phyloP scores from a whole-genome alignment of 2,797 vertebrate genomes.

The Salmo trutta region DNA sequence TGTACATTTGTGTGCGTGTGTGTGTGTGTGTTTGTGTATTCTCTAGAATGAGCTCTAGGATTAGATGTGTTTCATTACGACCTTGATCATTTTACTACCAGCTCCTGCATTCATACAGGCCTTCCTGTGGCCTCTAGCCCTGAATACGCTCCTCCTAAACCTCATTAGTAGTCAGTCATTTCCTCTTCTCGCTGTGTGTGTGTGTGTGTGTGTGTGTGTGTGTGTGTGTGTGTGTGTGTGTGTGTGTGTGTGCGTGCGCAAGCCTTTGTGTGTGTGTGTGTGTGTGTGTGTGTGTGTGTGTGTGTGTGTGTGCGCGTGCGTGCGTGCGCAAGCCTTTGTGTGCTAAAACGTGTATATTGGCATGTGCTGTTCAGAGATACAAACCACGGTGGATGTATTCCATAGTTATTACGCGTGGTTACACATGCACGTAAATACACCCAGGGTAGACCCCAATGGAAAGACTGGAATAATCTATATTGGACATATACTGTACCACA shows the following conservation, averaged over 20 bases:
- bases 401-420: neutral
- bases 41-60: conserved; percentile 25
- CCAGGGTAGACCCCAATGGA: neutral
- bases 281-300: neutral
- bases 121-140: conserved; percentile 21
- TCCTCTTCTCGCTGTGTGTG: neutral
- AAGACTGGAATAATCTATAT: neutral
- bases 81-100: conserved; percentile 20
- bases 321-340: too few relatives aligned
- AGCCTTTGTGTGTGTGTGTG: neutral
- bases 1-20: neutral
- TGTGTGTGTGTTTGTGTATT: neutral
- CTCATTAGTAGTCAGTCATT: neutral
- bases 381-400: neutral
- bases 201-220: conserved; percentile 23
- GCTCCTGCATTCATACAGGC: conserved; percentile 6
- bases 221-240: too few relatives aligned
- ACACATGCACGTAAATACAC: conserved; percentile 29
- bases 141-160: conserved; percentile 7
- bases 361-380: conserved; percentile 24
- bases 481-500: conserved; percentile 41
- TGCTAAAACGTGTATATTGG: conserved; percentile 4
- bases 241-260: too few relatives aligned
- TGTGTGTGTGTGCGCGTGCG: too few relatives aligned
- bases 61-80: conserved; percentile 22